Percentiles rank a stretch among this genome's conserved stretches.
Conservation (phyloP, 2,888 invertebrate genomes). For the Nasonovia ribisnigri region DNA sequence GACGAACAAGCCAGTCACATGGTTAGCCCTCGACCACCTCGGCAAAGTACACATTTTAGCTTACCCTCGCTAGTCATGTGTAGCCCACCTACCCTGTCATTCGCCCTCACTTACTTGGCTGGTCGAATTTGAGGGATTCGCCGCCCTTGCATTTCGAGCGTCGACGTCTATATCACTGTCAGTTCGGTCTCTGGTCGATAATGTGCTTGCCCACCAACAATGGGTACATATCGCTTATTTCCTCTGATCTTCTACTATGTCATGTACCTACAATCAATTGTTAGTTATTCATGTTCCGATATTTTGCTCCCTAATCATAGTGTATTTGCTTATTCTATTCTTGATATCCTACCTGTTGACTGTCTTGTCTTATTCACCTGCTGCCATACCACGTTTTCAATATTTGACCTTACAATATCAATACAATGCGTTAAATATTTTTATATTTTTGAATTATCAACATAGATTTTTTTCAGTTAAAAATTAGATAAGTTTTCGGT, state of each 20-base stretch:
- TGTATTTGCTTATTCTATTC: background rate
- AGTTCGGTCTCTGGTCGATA: background rate
- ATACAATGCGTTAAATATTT: background rate
- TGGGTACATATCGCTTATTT: background rate
- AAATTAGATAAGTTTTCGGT: background rate
- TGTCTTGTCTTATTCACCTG: background rate
- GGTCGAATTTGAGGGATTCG: background rate
- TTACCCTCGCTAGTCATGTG: background rate
- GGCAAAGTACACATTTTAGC: background rate
- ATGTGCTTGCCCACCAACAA: background rate
- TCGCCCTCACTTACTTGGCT: background rate
- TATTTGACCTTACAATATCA: background rate
- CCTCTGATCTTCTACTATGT: background rate
- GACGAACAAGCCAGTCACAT: background rate
- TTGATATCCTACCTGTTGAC: conserved; percentile 7
- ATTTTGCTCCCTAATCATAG: background rate
- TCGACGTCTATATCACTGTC: background rate
- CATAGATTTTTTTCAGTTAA: background rate
- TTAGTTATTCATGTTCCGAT: background rate
- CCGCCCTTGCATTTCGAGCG: background rate
- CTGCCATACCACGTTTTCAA: background rate
- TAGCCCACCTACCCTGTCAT: background rate
- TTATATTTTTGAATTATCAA: background rate
- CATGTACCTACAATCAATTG: background rate
- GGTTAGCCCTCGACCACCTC: background rate